Base-by-base conservation (phyloP, 2,888 invertebrate genomes). In the Blera fallax region DNA sequence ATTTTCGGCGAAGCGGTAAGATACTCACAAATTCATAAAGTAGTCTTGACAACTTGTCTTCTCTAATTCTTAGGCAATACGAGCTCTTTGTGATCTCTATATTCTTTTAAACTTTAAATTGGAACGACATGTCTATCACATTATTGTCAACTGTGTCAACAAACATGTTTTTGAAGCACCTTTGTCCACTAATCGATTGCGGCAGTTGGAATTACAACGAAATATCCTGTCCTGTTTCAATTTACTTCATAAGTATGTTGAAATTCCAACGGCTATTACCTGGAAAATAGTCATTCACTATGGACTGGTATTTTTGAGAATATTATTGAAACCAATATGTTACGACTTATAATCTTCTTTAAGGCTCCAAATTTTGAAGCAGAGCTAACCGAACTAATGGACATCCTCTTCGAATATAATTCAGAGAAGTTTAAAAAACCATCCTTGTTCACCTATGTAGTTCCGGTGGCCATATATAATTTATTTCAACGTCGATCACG, bases 381-480 rank as follows among this genome's bases (percentile, higher is more conserved):
- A 2, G 76, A 85, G 11, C 45, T 85, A 0, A 65, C 45, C 1
- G 70, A 85, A n/a, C 50, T 85, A 0, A 10, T 85, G 81, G 81
- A 81, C 18, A 62, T 64, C 16, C 67, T 85, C n/a, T 81, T 77
- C 7, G 72, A 77, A 8, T 77, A 81, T 34, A 72, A 80, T 10
- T 81, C 85, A 0, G 60, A 77, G n/a, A 70, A 21, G 18, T 80
- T 76, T 11, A 65, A 48, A 2, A 72, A 58, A 5, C 81, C 76
- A 14, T 18, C 37, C 1, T 34, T 85, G 2, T 85, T 81, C 34
- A 77, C 76, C 0, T 76, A 76, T 10, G 45, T 81, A 16, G 40
- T 85, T 37, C 81, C 85, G 6, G 76, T 77, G 5, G 85, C 81
- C 3, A 85, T 85, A 8, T 85, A 52, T 8, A 85, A 85, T 24